Percentiles rank a stretch among this genome's conserved stretches.
These are phyloP conservation scores for Cryptosula pallasiana DNA, from an alignment of 2,888 invertebrate species.

Conservation along the genomic window DNA sequence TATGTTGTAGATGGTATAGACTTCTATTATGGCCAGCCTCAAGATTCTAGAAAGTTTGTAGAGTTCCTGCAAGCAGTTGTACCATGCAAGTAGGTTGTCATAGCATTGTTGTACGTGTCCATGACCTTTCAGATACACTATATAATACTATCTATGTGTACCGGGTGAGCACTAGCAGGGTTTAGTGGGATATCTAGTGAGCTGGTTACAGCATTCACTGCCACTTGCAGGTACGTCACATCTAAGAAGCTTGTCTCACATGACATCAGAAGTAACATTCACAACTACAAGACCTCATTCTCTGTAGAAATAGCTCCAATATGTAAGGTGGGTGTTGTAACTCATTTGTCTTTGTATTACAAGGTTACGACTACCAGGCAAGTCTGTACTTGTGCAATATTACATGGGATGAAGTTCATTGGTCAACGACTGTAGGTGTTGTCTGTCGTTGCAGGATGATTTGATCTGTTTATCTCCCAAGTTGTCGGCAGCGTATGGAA, in stretches of 20 bases:
- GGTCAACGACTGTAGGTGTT: too few species aligned
- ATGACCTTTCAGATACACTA: too few species aligned
- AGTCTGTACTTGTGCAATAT: too few species aligned
- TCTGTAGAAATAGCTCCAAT: slow-evolving; percentile 92
- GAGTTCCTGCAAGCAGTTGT: slow-evolving; percentile 84
- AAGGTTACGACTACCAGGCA: too few species aligned
- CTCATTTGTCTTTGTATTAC: too few species aligned
- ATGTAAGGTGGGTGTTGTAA: slow-evolving; percentile 85
- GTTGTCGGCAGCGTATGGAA: slow-evolving; percentile 77
- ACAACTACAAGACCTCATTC: slow-evolving; percentile 88
- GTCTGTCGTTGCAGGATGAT: slow-evolving; percentile 48
- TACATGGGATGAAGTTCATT: too few species aligned
- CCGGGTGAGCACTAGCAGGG: too few species aligned
- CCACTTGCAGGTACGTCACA: slow-evolving; percentile 52
- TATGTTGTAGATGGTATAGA: slow-evolving; percentile 92
- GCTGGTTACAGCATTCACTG: too few species aligned
- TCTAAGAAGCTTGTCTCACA: slow-evolving; percentile 95
- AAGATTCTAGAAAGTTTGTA: slow-evolving; percentile 87
- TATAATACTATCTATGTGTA: neutral
- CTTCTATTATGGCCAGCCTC: slow-evolving; percentile 85
- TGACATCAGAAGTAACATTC: slow-evolving; percentile 91
- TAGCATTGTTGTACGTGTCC: neutral
- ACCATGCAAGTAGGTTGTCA: slow-evolving; percentile 63
- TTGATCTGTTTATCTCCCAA: slow-evolving; percentile 83
- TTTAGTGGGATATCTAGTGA: too few species aligned